Evolutionary conservation across 2,888 invertebrate species (phyloP).

Genomic region (Xanthostigma xanthostigma): DNA sequence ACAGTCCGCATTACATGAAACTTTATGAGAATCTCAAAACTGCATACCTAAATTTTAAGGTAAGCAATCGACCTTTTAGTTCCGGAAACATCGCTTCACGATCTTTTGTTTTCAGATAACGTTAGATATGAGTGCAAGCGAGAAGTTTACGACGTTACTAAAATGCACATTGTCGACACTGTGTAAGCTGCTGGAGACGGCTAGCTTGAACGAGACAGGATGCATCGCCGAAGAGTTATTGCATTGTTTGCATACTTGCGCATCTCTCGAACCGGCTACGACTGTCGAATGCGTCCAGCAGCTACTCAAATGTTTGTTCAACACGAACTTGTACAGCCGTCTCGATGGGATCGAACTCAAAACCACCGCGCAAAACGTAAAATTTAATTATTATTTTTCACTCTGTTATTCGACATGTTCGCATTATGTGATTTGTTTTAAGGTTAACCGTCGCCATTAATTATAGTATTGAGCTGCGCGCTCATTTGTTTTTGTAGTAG

Average conservation of each 20-base stretch:
- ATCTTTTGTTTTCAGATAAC: conserved; percentile 42
- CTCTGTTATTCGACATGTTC: too few relatives aligned
- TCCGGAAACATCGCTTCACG: neutral
- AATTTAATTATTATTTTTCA: too few relatives aligned
- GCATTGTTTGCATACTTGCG: conserved; percentile 54
- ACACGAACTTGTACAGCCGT: conserved; percentile 48
- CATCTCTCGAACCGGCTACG: conserved; percentile 50
- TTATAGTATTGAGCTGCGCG: too few relatives aligned
- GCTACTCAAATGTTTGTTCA: conserved; percentile 57
- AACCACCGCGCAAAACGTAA: neutral
- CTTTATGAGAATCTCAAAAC: conserved; percentile 68
- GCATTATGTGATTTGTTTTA: too few relatives aligned
- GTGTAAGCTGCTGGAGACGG: conserved; percentile 53
- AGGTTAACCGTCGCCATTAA: too few relatives aligned
- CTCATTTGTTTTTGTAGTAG: too few relatives aligned
- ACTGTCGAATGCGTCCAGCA: conserved; percentile 67
- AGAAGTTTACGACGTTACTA: conserved; percentile 54
- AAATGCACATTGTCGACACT: conserved; percentile 47
- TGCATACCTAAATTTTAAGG: conserved; percentile 79
- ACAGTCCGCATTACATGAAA: conserved; percentile 68
- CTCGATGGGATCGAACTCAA: conserved; percentile 23
- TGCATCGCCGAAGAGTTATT: conserved; percentile 67
- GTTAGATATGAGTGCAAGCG: conserved; percentile 59
- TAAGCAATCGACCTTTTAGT: conserved; percentile 22
- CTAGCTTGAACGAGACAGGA: conserved; percentile 53